phyloP scores from a whole-genome alignment of 2,113 vertebrate species.

The Urocitellus parryii region DNA sequence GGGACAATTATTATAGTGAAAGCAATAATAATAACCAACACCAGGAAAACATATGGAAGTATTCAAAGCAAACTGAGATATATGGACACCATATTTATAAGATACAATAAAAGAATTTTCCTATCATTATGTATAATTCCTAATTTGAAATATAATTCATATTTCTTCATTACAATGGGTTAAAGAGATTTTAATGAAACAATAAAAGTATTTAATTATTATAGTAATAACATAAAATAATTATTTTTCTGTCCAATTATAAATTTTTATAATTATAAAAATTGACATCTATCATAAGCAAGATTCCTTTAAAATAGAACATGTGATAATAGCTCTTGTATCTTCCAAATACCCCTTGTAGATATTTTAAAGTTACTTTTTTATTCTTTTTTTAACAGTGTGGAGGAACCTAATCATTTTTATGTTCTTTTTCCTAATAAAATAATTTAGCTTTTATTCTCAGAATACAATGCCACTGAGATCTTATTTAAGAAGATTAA shows the following conservation, averaged over 20 bases:
- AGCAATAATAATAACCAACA: conserved; percentile 37
- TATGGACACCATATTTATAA: neutral
- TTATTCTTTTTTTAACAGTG: neutral
- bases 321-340: neutral
- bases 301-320: neutral
- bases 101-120: neutral
- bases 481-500: conserved; percentile 33
- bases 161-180: neutral
- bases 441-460: neutral
- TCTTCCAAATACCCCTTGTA: neutral
- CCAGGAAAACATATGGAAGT: neutral
- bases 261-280: neutral
- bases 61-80: neutral
- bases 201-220: neutral
- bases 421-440: neutral
- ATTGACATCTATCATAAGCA: neutral
- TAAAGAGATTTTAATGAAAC: neutral
- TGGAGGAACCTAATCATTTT: neutral
- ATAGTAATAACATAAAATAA: neutral
- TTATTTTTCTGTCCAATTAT: neutral
- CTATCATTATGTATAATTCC: neutral
- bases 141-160: neutral
- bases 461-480: neutral
- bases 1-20: neutral
- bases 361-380: neutral